Base-by-base conservation (phyloP, 53 echinoderm and acorn worm genomes). In the Stichopus horrens region DNA sequence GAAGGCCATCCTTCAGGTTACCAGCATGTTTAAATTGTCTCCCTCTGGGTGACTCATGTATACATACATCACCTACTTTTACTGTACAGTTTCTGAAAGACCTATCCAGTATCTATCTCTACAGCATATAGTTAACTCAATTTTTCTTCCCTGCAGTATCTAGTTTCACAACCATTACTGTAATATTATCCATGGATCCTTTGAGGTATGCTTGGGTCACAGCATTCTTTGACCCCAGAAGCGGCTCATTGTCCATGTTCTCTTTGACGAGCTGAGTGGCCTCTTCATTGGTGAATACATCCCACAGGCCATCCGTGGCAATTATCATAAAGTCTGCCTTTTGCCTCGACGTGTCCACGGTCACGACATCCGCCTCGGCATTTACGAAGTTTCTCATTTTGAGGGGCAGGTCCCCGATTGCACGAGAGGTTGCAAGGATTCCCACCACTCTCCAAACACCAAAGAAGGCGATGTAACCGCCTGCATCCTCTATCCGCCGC, bases 381-480 rank as follows among this genome's bases (percentile, higher is more conserved):
- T 94, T 91, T 6, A 99, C 74, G 54, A 94, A 93, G 65, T 99
- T 99, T 18, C 90, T 90, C 54, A 96, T 93, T 55, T 99, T 99
- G 14, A 99, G 83, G 6, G 99, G 99, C 76, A 93, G 94, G 83
- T 99, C 99, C 6, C 99, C 99, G 23, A 99, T 93, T 76, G 99
- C 99, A 16, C 99, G 92, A 4, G 99, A 99, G 0, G 99, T 99
- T 56, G 99, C 99, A 52, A 99, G 93, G 88, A 99, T 94, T 8
- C 99, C 99, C 0, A 91, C 96, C 0, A 99, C 99, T 4, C 99
- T 91, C 99, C 99, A 99, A 5, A 99, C 99, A 37, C 99, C 99
- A 76, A 94, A 96, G 90, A 95, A 99, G 11, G 95, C 88, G 74
- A 96, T 96, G 90, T 94, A 94, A 54, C 99, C 99, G 16, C 99